These are phyloP conservation scores for Cephalopholis sonnerati DNA, from an alignment of 2,113 vertebrate genomes.

Conservation along the genomic window DNA sequence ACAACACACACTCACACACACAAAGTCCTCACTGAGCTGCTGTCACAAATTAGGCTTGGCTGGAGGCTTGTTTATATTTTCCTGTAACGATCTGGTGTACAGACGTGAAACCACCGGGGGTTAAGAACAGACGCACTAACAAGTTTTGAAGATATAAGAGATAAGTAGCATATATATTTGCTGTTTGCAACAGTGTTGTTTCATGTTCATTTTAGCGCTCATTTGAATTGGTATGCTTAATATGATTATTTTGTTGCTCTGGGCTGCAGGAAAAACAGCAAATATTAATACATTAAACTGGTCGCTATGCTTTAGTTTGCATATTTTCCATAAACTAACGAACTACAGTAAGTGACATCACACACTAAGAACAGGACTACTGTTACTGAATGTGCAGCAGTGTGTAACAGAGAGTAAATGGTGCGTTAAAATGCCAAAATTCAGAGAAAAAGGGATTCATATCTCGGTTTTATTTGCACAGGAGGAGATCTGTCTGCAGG, in stretches of 20 bases:
- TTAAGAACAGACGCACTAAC: background rate
- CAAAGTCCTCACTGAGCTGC: conserved; percentile 15
- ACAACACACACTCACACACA: conserved; percentile 68
- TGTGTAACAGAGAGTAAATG: background rate
- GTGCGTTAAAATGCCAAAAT: background rate
- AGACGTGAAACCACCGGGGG: background rate
- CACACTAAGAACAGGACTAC: no score
- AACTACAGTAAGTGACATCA: background rate
- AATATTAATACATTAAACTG: background rate
- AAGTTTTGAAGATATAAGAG: background rate
- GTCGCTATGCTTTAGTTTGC: background rate
- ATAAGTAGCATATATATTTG: no score
- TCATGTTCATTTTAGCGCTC: background rate
- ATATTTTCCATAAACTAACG: background rate
- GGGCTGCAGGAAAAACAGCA: background rate
- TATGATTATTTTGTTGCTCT: background rate
- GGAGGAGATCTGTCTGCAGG: background rate
- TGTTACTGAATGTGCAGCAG: background rate
- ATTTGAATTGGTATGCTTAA: background rate
- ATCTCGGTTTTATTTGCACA: background rate
- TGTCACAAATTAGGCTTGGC: conserved; percentile 23
- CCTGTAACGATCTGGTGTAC: background rate
- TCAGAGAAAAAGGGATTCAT: fast-evolving
- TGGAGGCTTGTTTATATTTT: conserved; percentile 30
- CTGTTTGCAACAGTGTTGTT: no score